Evolutionary conservation across 2,113 vertebrate genomes (phyloP), one percentile per base, ranked within the genome.

Genomic region (Upupa epops): DNA sequence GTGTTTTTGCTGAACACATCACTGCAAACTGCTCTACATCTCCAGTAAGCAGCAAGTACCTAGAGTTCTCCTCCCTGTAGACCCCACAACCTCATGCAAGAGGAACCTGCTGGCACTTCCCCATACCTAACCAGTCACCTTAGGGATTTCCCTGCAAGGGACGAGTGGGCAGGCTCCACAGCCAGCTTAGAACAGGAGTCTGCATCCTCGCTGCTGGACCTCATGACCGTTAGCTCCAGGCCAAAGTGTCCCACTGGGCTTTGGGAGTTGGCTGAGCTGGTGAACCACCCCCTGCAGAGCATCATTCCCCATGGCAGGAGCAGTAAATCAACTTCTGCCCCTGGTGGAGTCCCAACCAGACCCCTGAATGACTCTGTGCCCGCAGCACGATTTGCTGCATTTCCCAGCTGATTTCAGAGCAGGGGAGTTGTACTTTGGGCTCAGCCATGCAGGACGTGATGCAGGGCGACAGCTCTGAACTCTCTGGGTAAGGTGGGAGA

Each of bases 401-500:
- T 34, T 37, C 45, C 45, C 0, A 0, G 13, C 9, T 0, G 2
- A 5, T 52, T 75, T 28, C 52, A 13, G 54, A 0, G 0, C 2
- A 0, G 32, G 21, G 29, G 55, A 59, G 48, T 4, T 12, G 29
- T 15, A 45, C 32, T 66, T 36, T 0, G 8, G 2, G 69, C 61
- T 42, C 61, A 83, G 65, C 70, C 83, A 69, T 24, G 11, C 76
- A 20, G 65, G 83, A 63, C 2, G 4, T 71, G 86, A 92, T 78
- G 58, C 4, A 7, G 46, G 90, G 63, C 85, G 90, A 89, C 94
- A 91, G 88, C 46, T 66, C 22, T 36, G 79, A 88, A 73, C 88
- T 88, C 46, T 0, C 19, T 0, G 1, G 52, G 85, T 88, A 76
- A 73, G 29, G 73, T 86, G 40, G 80, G 87, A 83, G 56, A 63